Percentiles rank a stretch among this genome's conserved stretches.
phyloP scores from a whole-genome alignment of 2,113 vertebrate genomes.

The Gobiocypris rarus region DNA sequence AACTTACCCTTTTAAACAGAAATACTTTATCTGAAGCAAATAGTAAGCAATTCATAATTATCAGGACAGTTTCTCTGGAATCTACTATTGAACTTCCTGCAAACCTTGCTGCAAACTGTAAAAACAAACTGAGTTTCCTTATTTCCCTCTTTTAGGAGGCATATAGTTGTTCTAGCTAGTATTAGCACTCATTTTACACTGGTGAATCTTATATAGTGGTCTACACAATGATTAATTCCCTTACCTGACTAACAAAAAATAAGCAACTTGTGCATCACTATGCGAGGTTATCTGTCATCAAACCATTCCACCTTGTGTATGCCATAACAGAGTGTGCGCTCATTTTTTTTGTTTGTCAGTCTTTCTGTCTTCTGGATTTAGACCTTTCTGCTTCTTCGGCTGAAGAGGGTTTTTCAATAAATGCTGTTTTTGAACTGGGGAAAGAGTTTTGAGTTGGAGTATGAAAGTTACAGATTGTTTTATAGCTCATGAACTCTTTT shows the following conservation, averaged over 20 bases:
- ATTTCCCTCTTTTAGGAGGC: neutral
- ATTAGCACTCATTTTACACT: neutral
- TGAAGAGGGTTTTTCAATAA: neutral
- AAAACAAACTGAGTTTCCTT: too few relatives aligned
- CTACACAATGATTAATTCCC: neutral
- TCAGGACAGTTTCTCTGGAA: too few relatives aligned
- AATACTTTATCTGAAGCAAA: too few relatives aligned
- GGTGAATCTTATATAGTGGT: neutral
- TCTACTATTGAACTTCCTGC: too few relatives aligned
- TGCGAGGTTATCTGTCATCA: neutral
- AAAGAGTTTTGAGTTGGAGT: neutral
- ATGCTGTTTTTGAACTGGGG: neutral
- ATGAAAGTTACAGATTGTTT: neutral
- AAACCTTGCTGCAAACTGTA: too few relatives aligned
- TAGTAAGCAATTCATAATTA: too few relatives aligned
- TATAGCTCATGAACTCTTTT: neutral
- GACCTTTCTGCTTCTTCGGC: neutral
- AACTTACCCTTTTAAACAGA: too few relatives aligned
- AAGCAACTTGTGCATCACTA: neutral
- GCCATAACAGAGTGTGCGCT: neutral
- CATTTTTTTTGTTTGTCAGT: neutral
- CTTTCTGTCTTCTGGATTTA: neutral
- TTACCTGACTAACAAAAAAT: neutral
- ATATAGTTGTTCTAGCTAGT: neutral
- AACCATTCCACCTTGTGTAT: neutral